Conservation (phyloP, 1,140 invertebrate genomes). For the Macrocentrus cingulum region DNA sequence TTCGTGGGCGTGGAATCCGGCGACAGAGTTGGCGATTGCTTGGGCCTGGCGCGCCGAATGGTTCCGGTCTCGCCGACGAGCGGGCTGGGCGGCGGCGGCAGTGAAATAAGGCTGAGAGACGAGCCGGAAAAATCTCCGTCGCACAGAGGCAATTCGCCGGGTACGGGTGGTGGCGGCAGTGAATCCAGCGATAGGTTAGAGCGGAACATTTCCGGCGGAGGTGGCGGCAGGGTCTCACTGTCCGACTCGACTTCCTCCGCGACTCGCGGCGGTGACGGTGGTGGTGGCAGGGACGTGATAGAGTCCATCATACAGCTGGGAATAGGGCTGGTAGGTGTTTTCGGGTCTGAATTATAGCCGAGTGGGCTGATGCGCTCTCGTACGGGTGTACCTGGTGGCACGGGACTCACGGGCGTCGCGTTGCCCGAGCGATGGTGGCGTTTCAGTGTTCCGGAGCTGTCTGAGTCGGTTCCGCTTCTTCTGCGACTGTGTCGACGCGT, state of each 20-base stretch:
- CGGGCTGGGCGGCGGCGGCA: slow-evolving; percentile 68
- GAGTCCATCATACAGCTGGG: slow-evolving; percentile 60
- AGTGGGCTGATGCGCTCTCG: slow-evolving; percentile 57
- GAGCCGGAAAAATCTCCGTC: slow-evolving; percentile 68
- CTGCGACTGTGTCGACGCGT: slow-evolving; percentile 63
- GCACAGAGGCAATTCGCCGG: slow-evolving; percentile 63
- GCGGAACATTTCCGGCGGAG: slow-evolving; percentile 69
- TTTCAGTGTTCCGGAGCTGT: slow-evolving; percentile 67
- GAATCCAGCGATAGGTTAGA: slow-evolving; percentile 76
- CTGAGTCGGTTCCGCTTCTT: slow-evolving; percentile 62
- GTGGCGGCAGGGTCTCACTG: slow-evolving; percentile 61
- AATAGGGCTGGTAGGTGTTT: slow-evolving; percentile 54
- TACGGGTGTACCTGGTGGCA: slow-evolving; percentile 56
- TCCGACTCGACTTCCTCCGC: slow-evolving; percentile 46
- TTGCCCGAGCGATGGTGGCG: slow-evolving; percentile 59
- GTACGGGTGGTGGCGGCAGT: slow-evolving; percentile 75
- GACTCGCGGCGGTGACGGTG: slow-evolving; percentile 61
- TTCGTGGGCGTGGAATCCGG: slow-evolving; percentile 33
- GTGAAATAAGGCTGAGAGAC: slow-evolving; percentile 65
- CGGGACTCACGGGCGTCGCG: slow-evolving; percentile 58
- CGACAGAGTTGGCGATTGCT: slow-evolving; percentile 50
- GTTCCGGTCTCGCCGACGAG: slow-evolving; percentile 56
- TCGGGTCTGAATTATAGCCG: slow-evolving; percentile 48
- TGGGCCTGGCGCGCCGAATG: slow-evolving; percentile 53
- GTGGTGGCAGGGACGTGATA: slow-evolving; percentile 60